These are phyloP conservation scores for Erannis defoliaria DNA, from an alignment of 2,888 invertebrate genomes.

Conservation along the genomic window DNA sequence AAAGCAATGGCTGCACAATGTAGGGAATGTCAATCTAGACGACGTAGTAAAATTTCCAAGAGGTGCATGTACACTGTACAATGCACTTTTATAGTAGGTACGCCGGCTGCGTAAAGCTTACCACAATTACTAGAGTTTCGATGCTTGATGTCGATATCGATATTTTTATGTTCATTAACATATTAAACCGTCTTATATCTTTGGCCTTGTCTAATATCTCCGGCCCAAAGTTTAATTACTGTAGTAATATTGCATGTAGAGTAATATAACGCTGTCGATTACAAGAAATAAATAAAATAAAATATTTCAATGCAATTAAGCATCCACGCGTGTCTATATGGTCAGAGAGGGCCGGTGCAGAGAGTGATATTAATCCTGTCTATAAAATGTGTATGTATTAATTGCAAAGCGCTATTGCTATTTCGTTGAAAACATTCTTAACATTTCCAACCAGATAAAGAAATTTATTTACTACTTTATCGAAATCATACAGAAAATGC, in stretches of 20 bases:
- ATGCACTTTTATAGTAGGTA: conserved; percentile 82
- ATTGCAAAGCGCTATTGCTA: conserved; percentile 9
- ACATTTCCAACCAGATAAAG: conserved; percentile 1
- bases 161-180: background rate
- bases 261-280: too few relatives aligned
- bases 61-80: too few relatives aligned
- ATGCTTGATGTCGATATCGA: conserved; percentile 37
- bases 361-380: background rate
- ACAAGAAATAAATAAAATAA: too few relatives aligned
- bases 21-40: conserved; percentile 55
- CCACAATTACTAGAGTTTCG: conserved; percentile 62
- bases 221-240: too few relatives aligned
- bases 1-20: background rate
- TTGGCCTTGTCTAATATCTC: too few relatives aligned
- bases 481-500: background rate
- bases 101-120: conserved; percentile 69
- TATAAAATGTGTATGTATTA: background rate
- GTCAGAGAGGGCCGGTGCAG: background rate
- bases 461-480: background rate
- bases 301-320: background rate
- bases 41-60: conserved; percentile 70
- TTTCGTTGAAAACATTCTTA: conserved; percentile 1
- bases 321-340: background rate
- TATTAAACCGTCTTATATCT: too few relatives aligned
- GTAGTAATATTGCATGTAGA: too few relatives aligned